A percentile compares a stretch with the other conserved stretches of the same genome.
Evolutionary conservation across 2,797 vertebrate species (phyloP).

Genomic region (Oreochromis grahami): DNA sequence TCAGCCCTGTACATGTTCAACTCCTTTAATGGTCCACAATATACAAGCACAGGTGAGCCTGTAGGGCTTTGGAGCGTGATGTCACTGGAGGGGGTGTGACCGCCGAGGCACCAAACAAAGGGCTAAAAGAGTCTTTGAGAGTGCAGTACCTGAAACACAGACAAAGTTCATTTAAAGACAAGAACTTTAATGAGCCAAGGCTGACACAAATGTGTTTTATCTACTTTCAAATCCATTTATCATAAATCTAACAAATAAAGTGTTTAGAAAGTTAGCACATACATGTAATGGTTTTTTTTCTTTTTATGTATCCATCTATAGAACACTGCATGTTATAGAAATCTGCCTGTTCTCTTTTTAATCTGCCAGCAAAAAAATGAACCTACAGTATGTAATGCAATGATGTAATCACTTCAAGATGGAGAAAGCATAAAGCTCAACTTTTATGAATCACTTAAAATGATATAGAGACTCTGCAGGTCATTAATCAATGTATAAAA

Average conservation of each 20-base stretch:
- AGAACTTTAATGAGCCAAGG: fast-evolving
- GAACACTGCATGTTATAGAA: no score
- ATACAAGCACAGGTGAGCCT: fast-evolving
- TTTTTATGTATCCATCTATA: no score
- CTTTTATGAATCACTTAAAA: no score
- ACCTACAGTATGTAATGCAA: no score
- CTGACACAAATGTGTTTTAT: not conserved
- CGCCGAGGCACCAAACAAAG: fast-evolving
- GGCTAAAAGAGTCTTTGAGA: not conserved
- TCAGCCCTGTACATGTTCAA: not conserved
- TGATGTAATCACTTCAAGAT: no score
- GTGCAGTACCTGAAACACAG: not conserved
- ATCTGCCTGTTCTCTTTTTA: no score
- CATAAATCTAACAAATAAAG: not conserved
- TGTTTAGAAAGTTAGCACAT: fast-evolving
- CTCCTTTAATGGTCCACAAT: fast-evolving
- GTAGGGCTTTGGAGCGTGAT: not conserved
- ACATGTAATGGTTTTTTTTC: no score
- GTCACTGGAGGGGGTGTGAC: not conserved
- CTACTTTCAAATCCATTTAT: fast-evolving
- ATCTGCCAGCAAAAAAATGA: no score
- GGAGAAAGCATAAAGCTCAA: no score
- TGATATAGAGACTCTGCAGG: no score
- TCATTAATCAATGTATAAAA: no score
- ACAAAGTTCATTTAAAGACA: fast-evolving